phyloP scores from a whole-genome alignment of 1,140 invertebrate species.

The Heliothis virescens region DNA sequence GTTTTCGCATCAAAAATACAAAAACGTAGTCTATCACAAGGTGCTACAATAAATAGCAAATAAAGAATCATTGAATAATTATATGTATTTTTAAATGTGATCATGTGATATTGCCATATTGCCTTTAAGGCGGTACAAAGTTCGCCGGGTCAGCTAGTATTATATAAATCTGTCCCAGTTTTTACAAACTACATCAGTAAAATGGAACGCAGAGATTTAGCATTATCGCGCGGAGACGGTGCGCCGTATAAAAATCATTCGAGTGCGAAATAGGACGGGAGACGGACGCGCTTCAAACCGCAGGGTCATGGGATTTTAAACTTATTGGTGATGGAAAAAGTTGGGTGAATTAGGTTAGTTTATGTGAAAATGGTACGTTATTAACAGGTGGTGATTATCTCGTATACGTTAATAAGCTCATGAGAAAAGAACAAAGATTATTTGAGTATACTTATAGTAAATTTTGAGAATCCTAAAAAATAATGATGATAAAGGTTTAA shows the following conservation, averaged over 20 bases:
- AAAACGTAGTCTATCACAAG: too few species aligned
- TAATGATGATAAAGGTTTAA: too few species aligned
- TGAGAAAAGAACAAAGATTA: too few species aligned
- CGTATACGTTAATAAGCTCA: too few species aligned
- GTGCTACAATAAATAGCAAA: too few species aligned
- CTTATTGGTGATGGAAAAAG: background rate
- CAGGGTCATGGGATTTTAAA: slow-evolving; percentile 1
- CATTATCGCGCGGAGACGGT: slow-evolving; percentile 23
- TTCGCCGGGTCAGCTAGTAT: slow-evolving; percentile 48
- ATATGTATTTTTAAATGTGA: too few species aligned
- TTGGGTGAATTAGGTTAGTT: background rate
- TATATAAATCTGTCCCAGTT: background rate
- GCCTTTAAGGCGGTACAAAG: slow-evolving; percentile 39
- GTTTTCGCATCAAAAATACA: too few species aligned
- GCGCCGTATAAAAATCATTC: slow-evolving; percentile 40
- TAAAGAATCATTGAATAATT: too few species aligned
- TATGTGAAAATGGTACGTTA: background rate
- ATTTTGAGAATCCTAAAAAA: too few species aligned
- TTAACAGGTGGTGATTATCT: too few species aligned
- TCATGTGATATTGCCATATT: too few species aligned
- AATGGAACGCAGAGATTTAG: slow-evolving; percentile 24
- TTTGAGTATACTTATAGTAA: too few species aligned
- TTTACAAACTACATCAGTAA: background rate
- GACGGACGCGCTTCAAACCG: slow-evolving; percentile 3
- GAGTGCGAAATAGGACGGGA: slow-evolving; percentile 33